These are phyloP conservation scores for Drosophila mimetica DNA, from an alignment of 2,888 invertebrate genomes.

Conservation along the genomic window DNA sequence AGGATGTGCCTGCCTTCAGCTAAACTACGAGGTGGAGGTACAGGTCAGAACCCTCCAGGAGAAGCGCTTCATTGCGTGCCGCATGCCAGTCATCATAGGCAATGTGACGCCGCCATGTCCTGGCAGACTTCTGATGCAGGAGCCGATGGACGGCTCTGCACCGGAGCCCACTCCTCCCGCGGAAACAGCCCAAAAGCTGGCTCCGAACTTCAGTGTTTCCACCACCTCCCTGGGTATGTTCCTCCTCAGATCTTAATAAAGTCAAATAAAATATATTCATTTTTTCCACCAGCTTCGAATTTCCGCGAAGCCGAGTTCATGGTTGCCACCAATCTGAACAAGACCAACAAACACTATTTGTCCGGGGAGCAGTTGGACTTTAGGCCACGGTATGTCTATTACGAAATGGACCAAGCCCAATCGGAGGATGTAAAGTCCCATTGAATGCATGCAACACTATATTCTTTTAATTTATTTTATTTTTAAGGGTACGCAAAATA, in stretches of 20 bases:
- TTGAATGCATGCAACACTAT: not conserved
- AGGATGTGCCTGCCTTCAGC: conserved; percentile 71
- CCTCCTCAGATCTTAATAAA: not conserved
- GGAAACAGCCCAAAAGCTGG: conserved; percentile 8
- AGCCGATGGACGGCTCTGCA: conserved; percentile 39
- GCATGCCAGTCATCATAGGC: conserved; percentile 70
- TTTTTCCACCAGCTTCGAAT: conserved; percentile 50
- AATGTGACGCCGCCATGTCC: conserved; percentile 32
- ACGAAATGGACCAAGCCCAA: conserved; percentile 42
- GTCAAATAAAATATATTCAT: not conserved
- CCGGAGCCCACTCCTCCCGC: conserved; percentile 45
- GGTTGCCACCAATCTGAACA: conserved; percentile 70
- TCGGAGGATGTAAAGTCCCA: conserved; percentile 9
- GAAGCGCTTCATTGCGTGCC: conserved; percentile 57
- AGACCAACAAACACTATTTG: conserved; percentile 65
- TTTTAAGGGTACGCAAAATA: conserved; percentile 1
- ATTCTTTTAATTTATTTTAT: conserved; percentile 2
- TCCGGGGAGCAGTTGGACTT: conserved; percentile 66
- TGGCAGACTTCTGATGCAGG: conserved; percentile 7
- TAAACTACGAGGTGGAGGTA: conserved; percentile 79
- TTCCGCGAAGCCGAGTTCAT: conserved; percentile 80
- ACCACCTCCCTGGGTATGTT: conserved; percentile 66
- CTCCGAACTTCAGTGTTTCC: conserved; percentile 51
- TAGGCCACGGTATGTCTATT: conserved; percentile 80
- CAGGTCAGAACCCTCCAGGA: conserved; percentile 50